These are phyloP conservation scores for Discoglossus pictus DNA, from an alignment of 2,797 vertebrate genomes.

Conservation along the genomic window DNA sequence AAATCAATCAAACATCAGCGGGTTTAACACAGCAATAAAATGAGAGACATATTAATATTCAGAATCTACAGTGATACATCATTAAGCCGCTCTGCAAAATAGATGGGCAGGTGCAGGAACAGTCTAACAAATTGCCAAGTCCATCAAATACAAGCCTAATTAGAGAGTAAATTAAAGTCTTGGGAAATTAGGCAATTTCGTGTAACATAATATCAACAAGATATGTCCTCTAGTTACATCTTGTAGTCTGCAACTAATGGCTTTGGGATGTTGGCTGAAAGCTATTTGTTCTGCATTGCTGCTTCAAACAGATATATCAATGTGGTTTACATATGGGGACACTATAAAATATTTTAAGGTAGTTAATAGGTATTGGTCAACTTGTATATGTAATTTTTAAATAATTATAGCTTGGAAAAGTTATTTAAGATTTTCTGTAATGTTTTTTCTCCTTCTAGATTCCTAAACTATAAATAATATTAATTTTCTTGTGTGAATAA, in stretches of 20 bases:
- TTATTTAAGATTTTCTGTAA: no score
- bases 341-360: no score
- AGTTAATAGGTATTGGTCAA: no score
- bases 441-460: no score
- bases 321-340: no score
- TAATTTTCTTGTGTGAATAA: no score
- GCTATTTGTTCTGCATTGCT: not conserved
- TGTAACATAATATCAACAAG: not conserved
- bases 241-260: not conserved
- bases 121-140: not conserved
- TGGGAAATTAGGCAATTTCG: conserved; percentile 10
- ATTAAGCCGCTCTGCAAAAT: not conserved
- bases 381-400: no score
- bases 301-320: no score
- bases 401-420: no score
- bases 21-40: conserved; percentile 10
- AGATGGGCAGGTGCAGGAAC: not conserved
- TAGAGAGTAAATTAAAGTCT: conserved; percentile 18
- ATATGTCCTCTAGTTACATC: conserved; percentile 9
- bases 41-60: not conserved
- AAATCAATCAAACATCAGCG: not conserved
- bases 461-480: no score
- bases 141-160: conserved; percentile 1
- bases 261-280: not conserved
- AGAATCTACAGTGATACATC: not conserved